phyloP scores from a whole-genome alignment of 1,140 invertebrate genomes.

The Eueides isabella region DNA sequence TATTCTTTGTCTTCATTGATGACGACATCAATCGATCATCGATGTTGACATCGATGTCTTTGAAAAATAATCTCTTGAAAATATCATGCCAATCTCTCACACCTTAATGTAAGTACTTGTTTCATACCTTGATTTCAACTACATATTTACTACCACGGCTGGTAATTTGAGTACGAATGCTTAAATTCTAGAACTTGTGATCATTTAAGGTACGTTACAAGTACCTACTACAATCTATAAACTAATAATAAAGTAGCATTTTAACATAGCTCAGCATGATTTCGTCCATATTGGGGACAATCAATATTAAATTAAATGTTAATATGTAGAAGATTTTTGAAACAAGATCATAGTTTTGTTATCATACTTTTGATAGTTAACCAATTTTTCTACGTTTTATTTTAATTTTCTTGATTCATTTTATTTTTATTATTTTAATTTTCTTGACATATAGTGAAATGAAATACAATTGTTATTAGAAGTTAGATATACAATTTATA shows the following conservation, averaged over 20 bases:
- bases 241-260: background rate
- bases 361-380: too few relatives aligned
- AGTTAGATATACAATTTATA: too few relatives aligned
- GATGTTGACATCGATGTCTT: slow-evolving; percentile 1
- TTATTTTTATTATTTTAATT: too few relatives aligned
- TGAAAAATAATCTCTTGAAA: background rate
- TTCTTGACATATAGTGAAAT: too few relatives aligned
- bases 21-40: too few relatives aligned
- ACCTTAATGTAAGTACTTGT: slow-evolving; percentile 12
- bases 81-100: background rate
- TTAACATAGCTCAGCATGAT: background rate
- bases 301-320: background rate
- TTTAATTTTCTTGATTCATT: too few relatives aligned
- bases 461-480: too few relatives aligned
- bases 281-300: too few relatives aligned
- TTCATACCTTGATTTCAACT: slow-evolving; percentile 10
- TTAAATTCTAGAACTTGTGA: slow-evolving; percentile 14
- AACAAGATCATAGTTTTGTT: too few relatives aligned
- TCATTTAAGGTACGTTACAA: background rate
- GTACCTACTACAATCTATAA: background rate
- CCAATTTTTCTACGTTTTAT: too few relatives aligned
- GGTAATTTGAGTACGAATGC: slow-evolving; percentile 5
- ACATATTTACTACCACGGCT: too few relatives aligned
- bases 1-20: too few relatives aligned
- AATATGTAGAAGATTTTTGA: background rate